Base-by-base conservation (phyloP, 2,113 vertebrate species). In the Pteropus alecto region DNA sequence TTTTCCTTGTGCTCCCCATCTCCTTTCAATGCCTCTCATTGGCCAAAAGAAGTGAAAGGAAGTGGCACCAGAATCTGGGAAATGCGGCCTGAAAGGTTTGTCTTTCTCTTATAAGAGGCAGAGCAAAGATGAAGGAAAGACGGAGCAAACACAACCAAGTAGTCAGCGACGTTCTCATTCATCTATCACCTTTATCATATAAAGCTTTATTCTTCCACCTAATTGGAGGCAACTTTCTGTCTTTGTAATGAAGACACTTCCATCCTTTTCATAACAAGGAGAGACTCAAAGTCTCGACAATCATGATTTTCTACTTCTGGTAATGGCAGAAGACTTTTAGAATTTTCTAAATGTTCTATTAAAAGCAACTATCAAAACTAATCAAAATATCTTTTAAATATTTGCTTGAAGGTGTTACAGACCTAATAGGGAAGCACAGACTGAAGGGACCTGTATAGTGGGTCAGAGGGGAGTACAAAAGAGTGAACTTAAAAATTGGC, bases 1-100 rank as follows among this genome's bases (percentile, higher is more conserved):
- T 65, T 41, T 12, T 30, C 21, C 6, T 9, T 0, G 0, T 10
- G 11, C 22, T 76, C 22, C 3, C 5, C 26, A 22, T 46, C 7
- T 26, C 28, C 41, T 58, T 43, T 67, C 9, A 26, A 1, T 79
- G 51, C 6, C 38, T 26, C 19, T 71, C 30, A 0, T 41, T 51
- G 24, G 14, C n/a, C 6, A 33, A 68, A 86, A 28, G 7, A 54
- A 68, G 7, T 54, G 33, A 65, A 46, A 67, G 15, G 5, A 56
- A 56, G 5, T 12, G 56, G 63, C 3, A 26, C 0, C 1, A 11
- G 8, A 54, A 11, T 38, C 6, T 48, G 21, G 28, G 24, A 43
- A 70, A 46, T 46, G 12, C 22, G 33, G 7, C 11, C 33, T 43
- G 41, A 90, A 71, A 56, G 33, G 16, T 33, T 12, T 51, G 24